A percentile compares a stretch with the other conserved stretches of the same genome.
These are phyloP conservation scores for Zeugodacus cucurbitae DNA, from an alignment of 1,140 invertebrate species.

Conservation along the genomic window DNA sequence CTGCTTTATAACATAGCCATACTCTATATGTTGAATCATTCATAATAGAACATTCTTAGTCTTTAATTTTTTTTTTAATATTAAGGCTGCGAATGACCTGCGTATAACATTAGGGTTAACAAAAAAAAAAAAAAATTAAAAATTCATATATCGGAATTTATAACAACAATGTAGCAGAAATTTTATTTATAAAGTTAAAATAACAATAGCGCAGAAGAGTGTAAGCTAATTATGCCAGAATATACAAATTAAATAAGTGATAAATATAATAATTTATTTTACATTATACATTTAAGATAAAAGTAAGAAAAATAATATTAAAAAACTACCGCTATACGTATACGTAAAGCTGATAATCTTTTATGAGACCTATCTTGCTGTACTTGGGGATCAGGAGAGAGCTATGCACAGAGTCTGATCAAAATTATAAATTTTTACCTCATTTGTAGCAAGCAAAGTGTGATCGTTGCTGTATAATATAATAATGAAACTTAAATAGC, in stretches of 20 bases:
- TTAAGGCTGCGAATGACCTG: no score
- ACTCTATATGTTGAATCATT: no score
- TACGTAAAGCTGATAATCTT: neutral
- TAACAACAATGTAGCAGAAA: no score
- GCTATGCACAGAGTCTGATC: slow-evolving; percentile 60
- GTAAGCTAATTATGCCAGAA: neutral
- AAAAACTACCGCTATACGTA: neutral
- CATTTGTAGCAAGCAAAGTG: neutral
- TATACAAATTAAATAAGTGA: neutral
- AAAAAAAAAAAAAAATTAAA: no score
- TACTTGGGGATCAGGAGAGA: slow-evolving; percentile 66
- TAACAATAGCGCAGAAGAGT: neutral
- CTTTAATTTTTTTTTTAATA: no score
- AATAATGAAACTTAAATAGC: neutral
- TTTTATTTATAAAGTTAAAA: no score
- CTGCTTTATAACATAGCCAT: no score
- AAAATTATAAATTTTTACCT: slow-evolving; percentile 20
- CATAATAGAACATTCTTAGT: no score
- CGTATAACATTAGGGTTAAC: no score
- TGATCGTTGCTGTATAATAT: neutral
- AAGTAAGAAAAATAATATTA: neutral
- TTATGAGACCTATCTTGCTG: slow-evolving; percentile 53
- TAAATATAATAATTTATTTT: slow-evolving; percentile 20
- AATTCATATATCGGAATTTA: no score
- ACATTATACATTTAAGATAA: neutral